These are phyloP conservation scores for Thymelicus lineola DNA, from an alignment of 2,888 invertebrate genomes.

Conservation along the genomic window DNA sequence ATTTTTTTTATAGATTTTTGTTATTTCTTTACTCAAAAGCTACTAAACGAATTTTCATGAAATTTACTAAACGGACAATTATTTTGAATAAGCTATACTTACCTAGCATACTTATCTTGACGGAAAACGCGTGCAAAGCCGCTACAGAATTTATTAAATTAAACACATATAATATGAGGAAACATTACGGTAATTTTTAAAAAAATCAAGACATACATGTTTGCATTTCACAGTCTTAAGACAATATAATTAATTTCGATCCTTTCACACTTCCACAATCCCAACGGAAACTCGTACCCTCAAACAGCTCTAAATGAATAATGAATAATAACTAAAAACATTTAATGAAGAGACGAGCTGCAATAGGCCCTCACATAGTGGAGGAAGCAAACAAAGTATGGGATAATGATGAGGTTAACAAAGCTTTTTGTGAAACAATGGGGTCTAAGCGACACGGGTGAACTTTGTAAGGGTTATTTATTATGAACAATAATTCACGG, in stretches of 20 bases:
- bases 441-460: constrained; percentile 34
- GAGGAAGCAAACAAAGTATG: constrained; percentile 38
- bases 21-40: too few species aligned
- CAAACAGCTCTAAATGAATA: constrained; percentile 15
- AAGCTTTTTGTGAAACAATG: constrained; percentile 40
- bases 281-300: not conserved
- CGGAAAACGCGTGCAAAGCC: too few species aligned
- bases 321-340: constrained; percentile 39
- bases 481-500: constrained; percentile 33
- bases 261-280: not conserved
- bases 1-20: too few species aligned
- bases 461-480: constrained; percentile 38
- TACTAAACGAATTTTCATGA: too few species aligned
- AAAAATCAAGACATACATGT: too few species aligned
- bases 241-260: not conserved
- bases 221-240: not conserved
- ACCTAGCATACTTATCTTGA: too few species aligned
- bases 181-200: too few species aligned
- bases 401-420: constrained; percentile 42
- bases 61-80: too few species aligned
- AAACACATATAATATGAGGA: too few species aligned
- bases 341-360: constrained; percentile 42
- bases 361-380: constrained; percentile 40
- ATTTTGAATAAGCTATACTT: too few species aligned
- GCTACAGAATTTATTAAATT: too few species aligned